A percentile compares a stretch with the other conserved stretches of the same genome.
Conservation (phyloP, 37 sponge, comb jelly and placozoan genomes). For the Petrosia ficiformis region DNA sequence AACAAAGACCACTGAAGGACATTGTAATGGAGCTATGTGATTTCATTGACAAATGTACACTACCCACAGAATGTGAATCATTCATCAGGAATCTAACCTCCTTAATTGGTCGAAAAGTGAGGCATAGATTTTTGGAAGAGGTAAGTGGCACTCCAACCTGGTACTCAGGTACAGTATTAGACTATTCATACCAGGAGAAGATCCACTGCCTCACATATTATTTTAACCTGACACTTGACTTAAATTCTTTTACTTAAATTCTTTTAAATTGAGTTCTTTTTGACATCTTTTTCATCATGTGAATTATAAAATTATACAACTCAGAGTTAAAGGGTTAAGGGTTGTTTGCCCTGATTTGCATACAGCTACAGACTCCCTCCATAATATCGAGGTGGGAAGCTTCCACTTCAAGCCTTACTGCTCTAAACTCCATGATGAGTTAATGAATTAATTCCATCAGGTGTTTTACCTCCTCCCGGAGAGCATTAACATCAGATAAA, state of each 20-base stretch:
- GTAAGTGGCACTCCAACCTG: neutral
- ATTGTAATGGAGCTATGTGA: conserved; percentile 18
- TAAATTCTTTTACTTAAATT: neutral
- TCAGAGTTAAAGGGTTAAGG: no score
- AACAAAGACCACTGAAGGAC: conserved; percentile 23
- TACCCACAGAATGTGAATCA: neutral
- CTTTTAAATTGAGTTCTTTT: no score
- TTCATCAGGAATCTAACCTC: neutral
- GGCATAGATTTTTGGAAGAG: neutral
- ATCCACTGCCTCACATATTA: neutral
- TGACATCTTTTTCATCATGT: no score
- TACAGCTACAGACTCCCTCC: no score
- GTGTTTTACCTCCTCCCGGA: neutral
- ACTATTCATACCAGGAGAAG: neutral
- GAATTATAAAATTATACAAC: no score
- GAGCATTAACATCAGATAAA: neutral
- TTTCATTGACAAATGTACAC: neutral
- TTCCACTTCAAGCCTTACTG: neutral
- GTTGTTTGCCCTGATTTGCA: no score
- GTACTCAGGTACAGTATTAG: neutral
- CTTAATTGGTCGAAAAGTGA: neutral
- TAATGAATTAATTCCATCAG: neutral
- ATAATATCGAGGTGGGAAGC: neutral
- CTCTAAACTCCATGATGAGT: neutral
- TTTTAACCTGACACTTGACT: neutral